These are phyloP conservation scores for honey bee (Apis mellifera) DNA, from an alignment of 1,140 invertebrate species.

Conservation along the genomic window DNA sequence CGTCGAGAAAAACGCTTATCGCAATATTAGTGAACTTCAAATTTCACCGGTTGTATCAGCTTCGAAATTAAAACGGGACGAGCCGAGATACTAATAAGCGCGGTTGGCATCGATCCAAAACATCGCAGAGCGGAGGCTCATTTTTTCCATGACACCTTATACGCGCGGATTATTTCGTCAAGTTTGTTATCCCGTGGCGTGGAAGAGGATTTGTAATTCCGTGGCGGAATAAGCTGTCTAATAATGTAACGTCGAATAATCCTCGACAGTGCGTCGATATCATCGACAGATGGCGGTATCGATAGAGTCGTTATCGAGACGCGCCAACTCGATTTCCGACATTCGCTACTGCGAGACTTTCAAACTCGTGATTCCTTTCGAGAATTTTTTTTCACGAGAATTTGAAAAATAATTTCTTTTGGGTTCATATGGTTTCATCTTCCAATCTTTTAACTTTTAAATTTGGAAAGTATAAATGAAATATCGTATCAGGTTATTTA, in stretches of 20 bases:
- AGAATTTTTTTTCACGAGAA: not conserved
- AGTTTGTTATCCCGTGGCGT: slow-evolving; percentile 10
- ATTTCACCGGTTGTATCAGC: slow-evolving; percentile 1
- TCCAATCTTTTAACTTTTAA: too few relatives aligned
- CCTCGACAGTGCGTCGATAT: slow-evolving; percentile 14
- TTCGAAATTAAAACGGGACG: slow-evolving; percentile 32
- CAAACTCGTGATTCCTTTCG: not conserved
- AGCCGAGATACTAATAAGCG: slow-evolving; percentile 26
- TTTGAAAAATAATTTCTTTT: not conserved
- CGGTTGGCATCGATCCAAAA: slow-evolving; percentile 7
- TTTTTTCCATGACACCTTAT: slow-evolving; percentile 17
- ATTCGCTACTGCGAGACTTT: not conserved
- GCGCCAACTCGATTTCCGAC: not conserved
- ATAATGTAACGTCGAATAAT: slow-evolving; percentile 36
- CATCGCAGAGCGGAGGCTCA: not conserved
- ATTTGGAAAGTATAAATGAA: too few relatives aligned
- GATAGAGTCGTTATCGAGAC: slow-evolving; percentile 27
- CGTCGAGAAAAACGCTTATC: not conserved
- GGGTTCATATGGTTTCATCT: too few relatives aligned
- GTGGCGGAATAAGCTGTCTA: not conserved
- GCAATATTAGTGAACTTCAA: slow-evolving; percentile 15
- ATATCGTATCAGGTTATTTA: too few relatives aligned
- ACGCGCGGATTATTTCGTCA: slow-evolving; percentile 25
- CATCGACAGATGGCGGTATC: slow-evolving; percentile 23
- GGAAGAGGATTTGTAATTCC: slow-evolving; percentile 8